These are phyloP conservation scores for Dyspetes luteomarginatus DNA, from an alignment of 2,888 invertebrate species.

Conservation along the genomic window DNA sequence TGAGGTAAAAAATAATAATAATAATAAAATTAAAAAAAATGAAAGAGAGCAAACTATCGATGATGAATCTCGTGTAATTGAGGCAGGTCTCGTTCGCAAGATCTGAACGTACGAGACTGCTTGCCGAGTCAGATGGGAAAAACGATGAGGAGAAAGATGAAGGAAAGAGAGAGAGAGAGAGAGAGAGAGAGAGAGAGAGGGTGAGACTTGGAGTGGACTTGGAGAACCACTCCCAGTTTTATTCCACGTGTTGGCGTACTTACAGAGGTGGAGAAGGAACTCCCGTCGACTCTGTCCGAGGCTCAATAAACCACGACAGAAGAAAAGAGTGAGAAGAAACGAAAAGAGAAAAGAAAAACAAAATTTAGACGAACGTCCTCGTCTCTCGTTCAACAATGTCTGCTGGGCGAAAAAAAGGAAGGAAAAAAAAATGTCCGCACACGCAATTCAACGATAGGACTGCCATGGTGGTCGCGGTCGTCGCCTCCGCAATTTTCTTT, in stretches of 20 bases:
- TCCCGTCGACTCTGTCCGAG: conserved; percentile 23
- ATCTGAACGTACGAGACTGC: conserved; percentile 35
- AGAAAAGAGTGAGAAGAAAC: not conserved
- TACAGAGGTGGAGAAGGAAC: conserved; percentile 33
- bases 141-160: not conserved
- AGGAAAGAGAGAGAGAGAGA: conserved; percentile 22
- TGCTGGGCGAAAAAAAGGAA: not conserved
- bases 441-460: conserved; percentile 71
- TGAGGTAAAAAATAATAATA: not conserved
- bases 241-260: conserved; percentile 63
- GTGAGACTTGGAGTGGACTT: conserved; percentile 53
- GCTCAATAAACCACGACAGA: conserved; percentile 55
- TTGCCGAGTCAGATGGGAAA: not conserved
- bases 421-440: conserved; percentile 71
- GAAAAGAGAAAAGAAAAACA: conserved; percentile 27
- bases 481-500: conserved; percentile 57
- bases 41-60: not conserved
- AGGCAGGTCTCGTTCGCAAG: conserved; percentile 44
- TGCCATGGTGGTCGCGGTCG: conserved; percentile 53
- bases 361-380: conserved; percentile 51
- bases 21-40: not conserved
- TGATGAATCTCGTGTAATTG: conserved; percentile 39
- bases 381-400: conserved; percentile 67
- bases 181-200: conserved; percentile 21
- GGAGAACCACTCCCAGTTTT: conserved; percentile 69